Conservation (phyloP, 2,888 invertebrate species). For the Sylvicola cinctus region DNA sequence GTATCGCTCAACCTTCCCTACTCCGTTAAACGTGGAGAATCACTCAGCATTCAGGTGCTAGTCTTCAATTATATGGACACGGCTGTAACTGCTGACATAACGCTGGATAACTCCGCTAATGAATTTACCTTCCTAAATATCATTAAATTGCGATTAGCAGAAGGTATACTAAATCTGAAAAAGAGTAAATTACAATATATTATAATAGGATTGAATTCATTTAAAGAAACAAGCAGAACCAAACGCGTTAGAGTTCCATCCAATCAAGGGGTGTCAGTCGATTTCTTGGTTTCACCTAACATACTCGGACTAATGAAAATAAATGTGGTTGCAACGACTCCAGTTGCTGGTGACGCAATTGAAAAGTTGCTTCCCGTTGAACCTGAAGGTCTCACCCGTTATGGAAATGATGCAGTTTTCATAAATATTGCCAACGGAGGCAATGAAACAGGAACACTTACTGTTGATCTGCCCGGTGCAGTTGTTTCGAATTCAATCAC, state of each 20-base stretch:
- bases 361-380: constrained; percentile 51
- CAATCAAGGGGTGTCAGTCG: constrained; percentile 54
- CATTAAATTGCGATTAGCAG: no score
- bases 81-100: constrained; percentile 39
- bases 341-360: constrained; percentile 59
- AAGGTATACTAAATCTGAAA: no score
- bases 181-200: no score
- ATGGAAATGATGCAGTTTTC: constrained; percentile 49
- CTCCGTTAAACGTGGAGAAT: constrained; percentile 54
- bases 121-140: constrained; percentile 13
- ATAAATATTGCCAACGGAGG: constrained; percentile 39
- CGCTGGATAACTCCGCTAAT: constrained; percentile 37
- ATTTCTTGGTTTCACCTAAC: constrained; percentile 63
- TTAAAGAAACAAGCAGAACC: no score
- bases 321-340: constrained; percentile 52
- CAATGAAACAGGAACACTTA: constrained; percentile 34
- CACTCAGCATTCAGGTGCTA: constrained; percentile 47
- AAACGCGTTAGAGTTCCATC: constrained; percentile 30
- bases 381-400: constrained; percentile 61
- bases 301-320: constrained; percentile 50
- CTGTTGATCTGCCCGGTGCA: constrained; percentile 52
- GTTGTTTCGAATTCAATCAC: constrained; percentile 51
- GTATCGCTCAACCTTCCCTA: constrained; percentile 53
- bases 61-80: constrained; percentile 52
- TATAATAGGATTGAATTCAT: no score